Base-by-base conservation (phyloP, 2,797 vertebrate species). In the Moxostoma hubbsi region DNA sequence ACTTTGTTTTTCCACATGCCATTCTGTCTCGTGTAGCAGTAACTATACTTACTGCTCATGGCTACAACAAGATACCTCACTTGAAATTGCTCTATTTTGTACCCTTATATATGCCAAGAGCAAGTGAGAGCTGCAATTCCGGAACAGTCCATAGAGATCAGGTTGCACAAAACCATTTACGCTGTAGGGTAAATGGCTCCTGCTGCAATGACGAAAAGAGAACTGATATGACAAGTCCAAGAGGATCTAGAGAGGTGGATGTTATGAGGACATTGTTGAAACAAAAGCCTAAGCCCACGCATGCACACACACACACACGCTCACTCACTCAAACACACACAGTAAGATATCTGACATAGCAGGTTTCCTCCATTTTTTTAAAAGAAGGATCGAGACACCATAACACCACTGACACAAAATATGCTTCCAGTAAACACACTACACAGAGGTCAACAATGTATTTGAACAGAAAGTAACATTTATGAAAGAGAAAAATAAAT, bases 271-370 rank as follows among this genome's bases (percentile, higher is more conserved):
- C 49, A 65, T 16, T 7, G 18, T 36, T 73, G 46, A 79, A 68
- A 84, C 43, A 7, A 50, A 77, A 47, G 53, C 75, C 66, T 10
- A 9, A 13, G 49, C 43, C 18, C 55, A 68, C 46, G 50, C 61
- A 12, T 8, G 61, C 13, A 55, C 16, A 6, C 53, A 51, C 11
- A 79, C 87, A 90, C 87, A 87, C 88, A 91, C 84, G 77, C 15
- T 7, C 46, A 69, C 72, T n/a, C n/a, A n/a, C n/a, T n/a, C n/a
- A 63, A 53, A 24, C 36, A 36, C 36, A 36, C 51, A 54, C 12
- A 36, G 18, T 3, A 8, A 66, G 49, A 62, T 62, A 70, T 63
- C 47, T 54, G 57, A 70, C 36, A 62, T 4, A 2, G 49, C 49
- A 63, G 24, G n/a, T 46, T 7, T 8, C 16, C 70, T 61, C 1